Evolutionary conservation across 2,797 vertebrate species (phyloP), one percentile per base, ranked within the genome.

Genomic region (Peromyscus nudipes): DNA sequence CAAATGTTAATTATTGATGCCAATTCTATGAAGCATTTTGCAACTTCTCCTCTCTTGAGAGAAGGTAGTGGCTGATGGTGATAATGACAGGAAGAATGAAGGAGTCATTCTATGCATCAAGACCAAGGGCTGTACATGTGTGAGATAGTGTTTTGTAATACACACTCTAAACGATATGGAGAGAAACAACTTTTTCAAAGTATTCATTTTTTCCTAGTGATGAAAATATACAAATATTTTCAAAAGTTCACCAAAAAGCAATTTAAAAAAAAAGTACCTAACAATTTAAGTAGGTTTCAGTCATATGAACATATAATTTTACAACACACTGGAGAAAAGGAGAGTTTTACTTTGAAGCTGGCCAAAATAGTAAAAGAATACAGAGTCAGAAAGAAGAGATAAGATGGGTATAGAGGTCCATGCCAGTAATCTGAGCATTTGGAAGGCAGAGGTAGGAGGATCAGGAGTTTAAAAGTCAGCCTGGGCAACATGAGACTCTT

Each of bases 131-230:
- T 81, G 4, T 23, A 62, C 60, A 76, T 55, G 37, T 55, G 16
- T 65, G 40, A 90, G 55, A 40, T 62, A 46, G 64, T 91, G 77
- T 64, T 95, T 62, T 79, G 11, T 69, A 27, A 5, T 65, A 6
- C 27, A 79, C 73, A 75, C 14, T 91, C 71, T 40, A 73, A 95
- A 96, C 67, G 27, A 34, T 16, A 95, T 89, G n/a, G 16, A 92
- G 69, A 91, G 34, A 55, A 95, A 85, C 34, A 95, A 83, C 73
- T 75, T 84, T 60, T 87, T 19, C 16, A 40, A 65, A 88, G 90
- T 14, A 80, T 84, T 52, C 1, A 25, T 86, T 90, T 92, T 93
- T 82, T 37, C 34, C 23, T 60, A 76, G 40, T 60, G 13, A 55
- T 71, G 4, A 96, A 94, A 91, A 52, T 64, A 57, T 29, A 43